phyloP scores from a whole-genome alignment of 2,113 vertebrate species.

The Micronycteris hirsuta region DNA sequence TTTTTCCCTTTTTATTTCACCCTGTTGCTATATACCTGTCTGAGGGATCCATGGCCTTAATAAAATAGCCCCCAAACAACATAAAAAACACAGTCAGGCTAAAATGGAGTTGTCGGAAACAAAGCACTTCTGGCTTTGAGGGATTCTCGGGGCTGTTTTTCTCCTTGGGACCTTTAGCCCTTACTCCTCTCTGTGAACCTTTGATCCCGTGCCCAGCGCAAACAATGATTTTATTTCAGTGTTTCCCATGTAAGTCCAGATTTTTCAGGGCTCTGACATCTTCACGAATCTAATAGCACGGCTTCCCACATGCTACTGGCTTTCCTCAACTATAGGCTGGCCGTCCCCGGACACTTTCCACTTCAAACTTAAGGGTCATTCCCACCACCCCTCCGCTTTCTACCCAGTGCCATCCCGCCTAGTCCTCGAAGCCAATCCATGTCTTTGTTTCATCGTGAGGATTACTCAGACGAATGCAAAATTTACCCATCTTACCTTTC shows the following conservation, averaged over 20 bases:
- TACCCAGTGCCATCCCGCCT: too few relatives aligned
- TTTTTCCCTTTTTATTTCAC: slow-evolving; percentile 33
- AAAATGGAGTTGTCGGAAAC: slow-evolving; percentile 42
- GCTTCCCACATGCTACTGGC: background rate
- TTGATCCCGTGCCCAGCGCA: background rate
- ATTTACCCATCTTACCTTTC: background rate
- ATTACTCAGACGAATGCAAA: background rate
- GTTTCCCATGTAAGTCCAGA: background rate
- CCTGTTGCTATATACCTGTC: slow-evolving; percentile 40
- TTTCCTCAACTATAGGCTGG: background rate
- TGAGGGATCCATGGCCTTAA: slow-evolving; percentile 38
- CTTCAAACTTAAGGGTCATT: background rate
- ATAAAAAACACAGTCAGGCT: slow-evolving; percentile 15
- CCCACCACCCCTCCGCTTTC: background rate
- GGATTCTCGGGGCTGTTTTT: background rate
- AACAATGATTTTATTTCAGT: background rate
- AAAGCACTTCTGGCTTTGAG: background rate
- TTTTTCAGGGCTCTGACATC: background rate
- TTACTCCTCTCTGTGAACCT: background rate
- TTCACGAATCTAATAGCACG: background rate
- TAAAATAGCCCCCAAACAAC: slow-evolving; percentile 47
- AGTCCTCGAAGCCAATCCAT: background rate
- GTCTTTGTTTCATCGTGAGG: background rate
- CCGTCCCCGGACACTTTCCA: background rate
- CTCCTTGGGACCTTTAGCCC: background rate